phyloP scores from a whole-genome alignment of 2,113 vertebrate species.

The Scomber colias region DNA sequence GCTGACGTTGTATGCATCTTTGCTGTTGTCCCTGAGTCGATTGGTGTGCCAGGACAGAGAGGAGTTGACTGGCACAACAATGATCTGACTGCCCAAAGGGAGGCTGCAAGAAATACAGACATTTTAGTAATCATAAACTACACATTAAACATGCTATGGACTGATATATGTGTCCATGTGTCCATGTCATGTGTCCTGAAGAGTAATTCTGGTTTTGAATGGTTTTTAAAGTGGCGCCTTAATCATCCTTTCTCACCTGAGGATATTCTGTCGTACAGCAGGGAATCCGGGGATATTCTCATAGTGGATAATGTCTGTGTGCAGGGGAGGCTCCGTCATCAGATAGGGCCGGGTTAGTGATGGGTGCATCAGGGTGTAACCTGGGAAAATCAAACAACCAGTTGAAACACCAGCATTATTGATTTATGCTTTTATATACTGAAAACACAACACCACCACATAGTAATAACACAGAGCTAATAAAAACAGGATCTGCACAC shows the following conservation, averaged over 20 bases:
- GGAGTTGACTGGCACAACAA: conserved; percentile 95
- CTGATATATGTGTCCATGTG: neutral
- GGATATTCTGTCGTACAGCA: conserved; percentile 94
- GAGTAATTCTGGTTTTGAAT: neutral
- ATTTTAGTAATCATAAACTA: neutral
- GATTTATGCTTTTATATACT: neutral
- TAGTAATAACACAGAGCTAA: too few relatives aligned
- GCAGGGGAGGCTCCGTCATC: conserved; percentile 94
- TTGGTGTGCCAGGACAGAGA: conserved; percentile 98
- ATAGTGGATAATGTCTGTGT: conserved; percentile 98
- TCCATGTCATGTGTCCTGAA: neutral
- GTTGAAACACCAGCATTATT: neutral
- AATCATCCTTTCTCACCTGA: conserved; percentile 85
- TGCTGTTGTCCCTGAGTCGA: conserved; percentile 91
- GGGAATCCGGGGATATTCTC: conserved; percentile 98
- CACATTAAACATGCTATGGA: neutral
- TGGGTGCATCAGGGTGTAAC: conserved; percentile 98
- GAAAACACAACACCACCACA: neutral
- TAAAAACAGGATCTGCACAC: neutral
- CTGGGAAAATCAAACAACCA: conserved; percentile 79
- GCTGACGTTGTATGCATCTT: conserved; percentile 96
- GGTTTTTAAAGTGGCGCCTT: neutral
- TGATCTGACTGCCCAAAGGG: conserved; percentile 97
- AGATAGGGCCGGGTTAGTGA: conserved; percentile 96
- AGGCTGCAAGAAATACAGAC: conserved; percentile 84